Base-by-base conservation (phyloP, 1,140 invertebrate species). In the Whitmania pigra region DNA sequence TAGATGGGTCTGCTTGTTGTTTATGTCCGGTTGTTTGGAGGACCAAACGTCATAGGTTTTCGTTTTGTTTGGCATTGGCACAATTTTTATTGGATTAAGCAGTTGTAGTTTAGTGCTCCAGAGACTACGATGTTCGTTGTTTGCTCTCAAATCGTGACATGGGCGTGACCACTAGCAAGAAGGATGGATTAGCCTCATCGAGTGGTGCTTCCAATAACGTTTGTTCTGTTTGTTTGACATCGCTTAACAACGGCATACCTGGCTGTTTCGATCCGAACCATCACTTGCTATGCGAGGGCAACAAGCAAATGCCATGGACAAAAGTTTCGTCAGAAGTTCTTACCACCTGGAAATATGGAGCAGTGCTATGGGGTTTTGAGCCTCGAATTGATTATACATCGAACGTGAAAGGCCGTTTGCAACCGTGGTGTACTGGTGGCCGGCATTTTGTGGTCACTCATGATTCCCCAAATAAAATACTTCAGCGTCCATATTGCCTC, bases 311-410 rank as follows among this genome's bases (percentile, higher is more conserved):
- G 53, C 49, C 73, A 25, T 74, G 73, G 73, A n/a, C 29, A n/a
- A 22, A 63, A 29, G 66, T 66, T 22, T 72, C 71, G 29, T 68
- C 70, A 29, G 73, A 74, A 67, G 36, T 25, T 29, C 70, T 74
- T 20, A 27, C 66, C 20, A 71, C 57, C 20, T 74, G 73, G 73
- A 74, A 72, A 71, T 74, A 74, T 43, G 63, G 70, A 20, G 54
- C 73, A 4, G 73, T 74, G 70, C 22, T 74, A 57, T 74, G 73
- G 73, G 73, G 73, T 22, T 74, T 74, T 54, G 73, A 74, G 15
- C 70, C 73, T 17, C 36, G 73, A 25, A 72, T 74, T 9, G 73
- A 74, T 55, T 74, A 74, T 66, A 74, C 73, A 22, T 67, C 70
- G 13, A 74, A 74, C 71, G 73, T 74, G 40, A 74, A 74, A 54